Conservation (phyloP, 2,113 vertebrate genomes). For the Periophthalmus modestus region DNA sequence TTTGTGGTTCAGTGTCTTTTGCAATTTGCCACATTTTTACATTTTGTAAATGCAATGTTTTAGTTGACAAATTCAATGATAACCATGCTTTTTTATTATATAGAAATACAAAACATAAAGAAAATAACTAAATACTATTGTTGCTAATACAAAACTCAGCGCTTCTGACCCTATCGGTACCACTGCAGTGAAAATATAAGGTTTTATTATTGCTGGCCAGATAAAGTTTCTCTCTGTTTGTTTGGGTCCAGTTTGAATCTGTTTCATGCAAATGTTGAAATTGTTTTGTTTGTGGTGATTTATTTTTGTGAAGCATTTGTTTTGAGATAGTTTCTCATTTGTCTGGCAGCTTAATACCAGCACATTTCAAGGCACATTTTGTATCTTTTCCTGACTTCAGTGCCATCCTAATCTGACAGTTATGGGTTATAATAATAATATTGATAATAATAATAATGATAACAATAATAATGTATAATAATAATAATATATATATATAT, state of each 20-base stretch:
- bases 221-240: background rate
- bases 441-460: too few relatives aligned
- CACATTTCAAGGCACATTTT: constrained; percentile 4
- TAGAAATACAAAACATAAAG: background rate
- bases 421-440: background rate
- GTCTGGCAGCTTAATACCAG: background rate
- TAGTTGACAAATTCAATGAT: background rate
- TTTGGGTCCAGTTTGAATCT: background rate
- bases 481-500: too few relatives aligned
- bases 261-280: background rate
- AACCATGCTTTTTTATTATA: background rate
- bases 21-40: background rate
- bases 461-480: background rate
- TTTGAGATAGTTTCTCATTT: background rate
- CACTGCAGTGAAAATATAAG: background rate
- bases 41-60: background rate
- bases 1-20: background rate
- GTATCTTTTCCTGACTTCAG: background rate
- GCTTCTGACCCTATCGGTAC: background rate
- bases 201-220: background rate
- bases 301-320: background rate
- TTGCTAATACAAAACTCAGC: background rate
- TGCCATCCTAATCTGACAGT: background rate
- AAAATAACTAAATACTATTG: too few relatives aligned
- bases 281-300: background rate